Base-by-base conservation (phyloP, 2,113 vertebrate genomes). In the Meriones unguiculatus region DNA sequence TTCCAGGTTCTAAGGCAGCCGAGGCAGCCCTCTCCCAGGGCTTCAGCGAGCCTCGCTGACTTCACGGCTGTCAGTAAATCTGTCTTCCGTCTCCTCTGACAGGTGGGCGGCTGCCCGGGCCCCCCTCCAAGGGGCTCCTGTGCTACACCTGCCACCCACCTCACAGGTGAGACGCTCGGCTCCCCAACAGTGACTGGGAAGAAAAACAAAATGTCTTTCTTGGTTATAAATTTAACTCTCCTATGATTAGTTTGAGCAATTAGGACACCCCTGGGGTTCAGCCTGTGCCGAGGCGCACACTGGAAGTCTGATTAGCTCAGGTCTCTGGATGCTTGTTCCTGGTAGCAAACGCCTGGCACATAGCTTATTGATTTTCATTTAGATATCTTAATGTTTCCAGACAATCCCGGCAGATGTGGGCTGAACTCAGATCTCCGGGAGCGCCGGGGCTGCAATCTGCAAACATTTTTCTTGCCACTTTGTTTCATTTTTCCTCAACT, bases 281-380 rank as follows among this genome's bases (percentile, higher is more conserved):
- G 98, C 85, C 97, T 95, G 93, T 96, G 98, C 98, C 97, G 98
- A 98, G 98, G 97, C 97, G 97, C 98, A 98, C 98, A 98, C 98
- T 98, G 98, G 98, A 98, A 98, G 98, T 97, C 97, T 99, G 99
- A 99, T 99, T 98, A 99, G 98, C 98, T 95, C 95, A 87, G 97
- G 98, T 99, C 99, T 99, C 99, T 91, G 97, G 99, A 98, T 99
- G 99, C 98, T 99, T 98, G 98, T 98, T 98, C 98, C 99, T 98
- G 98, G 98, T 98, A 98, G 99, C 99, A 98, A 99, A 99, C 98
- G 98, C 98, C 89, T 98, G 99, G 98, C 99, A 99, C 99, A 99
- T 98, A 99, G 98, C 99, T 99, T 99, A 99, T 99, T 99, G 99
- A 99, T 99, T 99, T 99, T 99, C 99, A 99, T 99, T 99, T 99